These are phyloP conservation scores for Pterostichus niger DNA, from an alignment of 2,888 invertebrate species.

Conservation along the genomic window DNA sequence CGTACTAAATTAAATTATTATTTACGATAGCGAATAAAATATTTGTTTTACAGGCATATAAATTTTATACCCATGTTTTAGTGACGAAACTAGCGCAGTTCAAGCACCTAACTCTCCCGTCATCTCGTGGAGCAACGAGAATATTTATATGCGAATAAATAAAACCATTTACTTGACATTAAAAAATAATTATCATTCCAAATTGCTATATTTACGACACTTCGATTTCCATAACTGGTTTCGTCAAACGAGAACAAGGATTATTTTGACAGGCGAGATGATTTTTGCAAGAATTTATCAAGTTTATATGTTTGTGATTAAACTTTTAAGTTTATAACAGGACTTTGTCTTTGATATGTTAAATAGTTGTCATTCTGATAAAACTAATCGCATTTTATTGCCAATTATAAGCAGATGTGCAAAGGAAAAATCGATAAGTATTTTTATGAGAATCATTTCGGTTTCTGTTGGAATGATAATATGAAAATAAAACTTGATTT, in stretches of 20 bases:
- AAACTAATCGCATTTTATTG: constrained; percentile 30
- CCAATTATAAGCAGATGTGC: constrained; percentile 33
- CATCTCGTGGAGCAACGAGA: not conserved
- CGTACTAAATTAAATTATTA: constrained; percentile 44
- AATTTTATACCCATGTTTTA: constrained; percentile 38
- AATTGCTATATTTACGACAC: constrained; percentile 14
- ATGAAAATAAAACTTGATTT: constrained; percentile 32
- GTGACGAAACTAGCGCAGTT: constrained; percentile 37
- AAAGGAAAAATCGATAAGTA: constrained; percentile 33
- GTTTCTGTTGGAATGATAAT: constrained; percentile 20
- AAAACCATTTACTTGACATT: constrained; percentile 29
- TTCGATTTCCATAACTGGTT: constrained; percentile 32
- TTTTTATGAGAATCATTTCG: constrained; percentile 36
- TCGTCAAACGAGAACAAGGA: not conserved
- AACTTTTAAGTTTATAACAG: not conserved
- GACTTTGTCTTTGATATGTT: constrained; percentile 28
- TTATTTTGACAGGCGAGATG: constrained; percentile 17
- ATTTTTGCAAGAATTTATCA: constrained; percentile 28
- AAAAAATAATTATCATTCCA: constrained; percentile 32
- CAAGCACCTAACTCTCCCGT: constrained; percentile 8
- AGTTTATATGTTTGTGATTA: constrained; percentile 1
- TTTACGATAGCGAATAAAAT: constrained; percentile 41
- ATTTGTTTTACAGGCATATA: constrained; percentile 38
- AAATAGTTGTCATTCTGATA: constrained; percentile 28
- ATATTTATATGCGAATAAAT: constrained; percentile 28